Base-by-base conservation (phyloP, 2,113 vertebrate genomes). In the Chrysemys picta region DNA sequence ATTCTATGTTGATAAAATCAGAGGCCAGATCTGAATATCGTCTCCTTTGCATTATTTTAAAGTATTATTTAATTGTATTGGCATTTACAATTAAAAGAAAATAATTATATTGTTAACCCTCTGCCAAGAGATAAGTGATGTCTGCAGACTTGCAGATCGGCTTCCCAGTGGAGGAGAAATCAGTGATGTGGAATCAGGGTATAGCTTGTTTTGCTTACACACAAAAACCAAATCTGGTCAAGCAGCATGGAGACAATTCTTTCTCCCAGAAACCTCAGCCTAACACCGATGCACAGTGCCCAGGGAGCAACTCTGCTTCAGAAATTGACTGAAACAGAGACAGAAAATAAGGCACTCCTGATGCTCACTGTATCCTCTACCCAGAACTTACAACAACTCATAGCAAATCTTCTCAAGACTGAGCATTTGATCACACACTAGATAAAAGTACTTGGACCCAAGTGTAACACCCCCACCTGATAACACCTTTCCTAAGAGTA, bases 401-500 rank as follows among this genome's bases (percentile, higher is more conserved):
- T 88, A 91, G 53, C 31, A 59, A 29, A 25, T 57, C 53, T 56
- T 91, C 89, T 88, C 89, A 72, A 59, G 17, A 90, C 93, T 89
- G 93, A 87, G 56, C 57, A 6, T 93, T 84, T 85, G 42, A 69
- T 38, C 72, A 11, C 5, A 72, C 84, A 92, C 49, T 47, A 92
- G 49, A 10, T 89, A 94, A 94, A 93, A 88, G 5, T 72, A 87
- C 91, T 87, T 78, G 25, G 31, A 87, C 54, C 47, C 79, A 47
- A 92, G 10, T 83, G 65, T 91, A 96, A 91, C 89, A 89, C 42
- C 27, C 80, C 94, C 89, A 90, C 89, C 89, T 96, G 82, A 89
- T 96, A 89, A 93, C 89, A 93, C 94, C 96, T 97, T 91, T 65
- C 84, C 65, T 95, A 97, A 96, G 80, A 92, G 72, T 85, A 79